These are phyloP conservation scores for Tryphoninae sp. DNA, from an alignment of 2,888 invertebrate species.

Conservation along the genomic window DNA sequence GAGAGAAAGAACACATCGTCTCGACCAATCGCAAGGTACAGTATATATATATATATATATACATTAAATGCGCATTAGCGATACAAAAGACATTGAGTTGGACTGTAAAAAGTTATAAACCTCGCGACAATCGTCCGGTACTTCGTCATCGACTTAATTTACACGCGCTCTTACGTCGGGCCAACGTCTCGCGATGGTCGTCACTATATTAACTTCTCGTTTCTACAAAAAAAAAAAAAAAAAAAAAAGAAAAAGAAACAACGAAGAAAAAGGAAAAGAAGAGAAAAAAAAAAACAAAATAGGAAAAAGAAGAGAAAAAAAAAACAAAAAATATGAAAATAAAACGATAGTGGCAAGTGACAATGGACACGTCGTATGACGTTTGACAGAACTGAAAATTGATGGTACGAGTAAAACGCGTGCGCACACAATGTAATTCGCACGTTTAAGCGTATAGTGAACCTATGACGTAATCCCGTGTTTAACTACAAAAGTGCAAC, in stretches of 20 bases:
- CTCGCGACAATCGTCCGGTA: conserved; percentile 6
- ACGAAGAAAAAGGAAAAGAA: neutral
- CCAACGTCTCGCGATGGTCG: conserved; percentile 29
- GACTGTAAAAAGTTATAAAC: conserved; percentile 28
- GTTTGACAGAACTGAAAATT: neutral
- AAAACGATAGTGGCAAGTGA: neutral
- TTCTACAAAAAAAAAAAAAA: conserved; percentile 3
- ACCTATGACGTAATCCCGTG: no score
- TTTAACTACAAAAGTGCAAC: no score
- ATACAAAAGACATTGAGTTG: conserved; percentile 25
- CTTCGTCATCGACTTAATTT: conserved; percentile 38
- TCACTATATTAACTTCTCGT: conserved; percentile 20
- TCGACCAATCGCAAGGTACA: conserved; percentile 29
- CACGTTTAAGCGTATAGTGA: no score
- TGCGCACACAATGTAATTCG: no score
- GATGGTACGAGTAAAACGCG: no score
- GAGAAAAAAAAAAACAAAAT: neutral
- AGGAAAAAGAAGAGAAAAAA: neutral
- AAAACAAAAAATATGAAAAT: neutral
- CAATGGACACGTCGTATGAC: neutral
- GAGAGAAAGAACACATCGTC: conserved; percentile 24
- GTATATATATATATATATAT: no score
- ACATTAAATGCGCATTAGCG: neutral
- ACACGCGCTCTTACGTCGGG: neutral
- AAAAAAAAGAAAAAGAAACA: neutral